Percentiles rank a stretch among this genome's conserved stretches.
These are phyloP conservation scores for Tadarida brasiliensis DNA, from an alignment of 2,797 vertebrate species.

Conservation along the genomic window DNA sequence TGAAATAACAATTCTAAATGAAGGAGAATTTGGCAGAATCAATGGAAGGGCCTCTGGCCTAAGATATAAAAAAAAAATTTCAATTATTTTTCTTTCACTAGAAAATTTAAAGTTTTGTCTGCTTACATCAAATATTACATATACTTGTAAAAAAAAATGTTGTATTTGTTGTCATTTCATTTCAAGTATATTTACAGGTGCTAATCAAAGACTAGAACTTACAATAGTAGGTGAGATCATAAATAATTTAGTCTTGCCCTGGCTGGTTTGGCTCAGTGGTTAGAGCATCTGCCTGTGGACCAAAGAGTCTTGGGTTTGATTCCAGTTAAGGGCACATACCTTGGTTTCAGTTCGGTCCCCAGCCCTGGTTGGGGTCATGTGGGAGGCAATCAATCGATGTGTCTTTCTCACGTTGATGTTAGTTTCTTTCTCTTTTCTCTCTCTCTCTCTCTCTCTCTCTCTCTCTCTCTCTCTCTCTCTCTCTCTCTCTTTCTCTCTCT, in stretches of 20 bases:
- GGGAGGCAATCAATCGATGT: too few relatives aligned
- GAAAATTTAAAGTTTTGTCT: conserved; percentile 23
- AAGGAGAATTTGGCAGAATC: neutral
- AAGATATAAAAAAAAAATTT: neutral
- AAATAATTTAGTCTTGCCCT: neutral
- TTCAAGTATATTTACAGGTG: neutral
- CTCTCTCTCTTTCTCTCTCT: too few relatives aligned
- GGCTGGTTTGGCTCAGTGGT: too few relatives aligned
- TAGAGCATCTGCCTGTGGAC: too few relatives aligned
- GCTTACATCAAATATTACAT: neutral
- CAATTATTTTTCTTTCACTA: neutral
- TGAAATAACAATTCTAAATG: neutral
- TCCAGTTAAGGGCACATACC: too few relatives aligned
- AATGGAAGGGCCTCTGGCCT: neutral
- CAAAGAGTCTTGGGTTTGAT: too few relatives aligned
- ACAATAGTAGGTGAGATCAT: neutral
- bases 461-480: too few relatives aligned
- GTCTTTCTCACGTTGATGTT: too few relatives aligned
- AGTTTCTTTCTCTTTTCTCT: too few relatives aligned
- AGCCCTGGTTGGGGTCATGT: too few relatives aligned
- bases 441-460: too few relatives aligned
- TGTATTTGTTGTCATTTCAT: neutral
- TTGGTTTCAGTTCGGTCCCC: too few relatives aligned
- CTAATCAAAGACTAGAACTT: neutral
- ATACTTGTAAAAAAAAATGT: neutral